Evolutionary conservation across 1,140 invertebrate genomes (phyloP).

Genomic region (Cotesia chilonis): DNA sequence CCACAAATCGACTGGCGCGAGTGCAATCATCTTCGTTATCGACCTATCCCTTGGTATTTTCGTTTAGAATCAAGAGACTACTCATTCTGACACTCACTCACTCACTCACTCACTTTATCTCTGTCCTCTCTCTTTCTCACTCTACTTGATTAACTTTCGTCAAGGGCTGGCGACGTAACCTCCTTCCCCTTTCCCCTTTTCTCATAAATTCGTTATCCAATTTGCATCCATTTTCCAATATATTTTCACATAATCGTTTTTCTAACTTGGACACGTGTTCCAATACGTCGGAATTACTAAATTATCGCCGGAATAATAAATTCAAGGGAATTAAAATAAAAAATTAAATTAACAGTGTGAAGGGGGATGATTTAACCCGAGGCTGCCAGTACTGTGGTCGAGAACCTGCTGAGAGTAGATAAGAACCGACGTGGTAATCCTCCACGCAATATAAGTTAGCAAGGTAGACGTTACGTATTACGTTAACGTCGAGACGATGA

Average conservation of each 20-base stretch:
- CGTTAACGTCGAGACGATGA: slow-evolving; percentile 47
- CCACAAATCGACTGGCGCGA: slow-evolving; percentile 47
- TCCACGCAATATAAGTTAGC: slow-evolving; percentile 61
- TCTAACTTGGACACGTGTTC: too few relatives aligned
- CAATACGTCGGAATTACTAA: too few relatives aligned
- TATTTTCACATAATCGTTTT: too few relatives aligned
- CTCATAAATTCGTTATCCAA: not conserved
- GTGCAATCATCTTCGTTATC: slow-evolving; percentile 47
- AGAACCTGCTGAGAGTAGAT: slow-evolving; percentile 55
- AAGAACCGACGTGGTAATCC: slow-evolving; percentile 63
- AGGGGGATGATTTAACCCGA: not conserved
- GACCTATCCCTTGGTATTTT: slow-evolving; percentile 28
- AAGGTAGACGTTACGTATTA: slow-evolving; percentile 57
- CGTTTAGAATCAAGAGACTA: slow-evolving; percentile 10
- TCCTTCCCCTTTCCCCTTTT: slow-evolving; percentile 8
- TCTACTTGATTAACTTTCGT: not conserved
- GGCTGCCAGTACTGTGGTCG: slow-evolving; percentile 1
- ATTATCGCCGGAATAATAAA: too few relatives aligned
- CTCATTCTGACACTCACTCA: not conserved
- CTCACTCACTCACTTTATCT: slow-evolving; percentile 10
- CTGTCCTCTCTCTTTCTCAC: slow-evolving; percentile 32
- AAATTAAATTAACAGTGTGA: too few relatives aligned
- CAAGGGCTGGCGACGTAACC: not conserved
- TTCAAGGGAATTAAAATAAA: too few relatives aligned
- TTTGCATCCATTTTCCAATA: too few relatives aligned